phyloP scores from a whole-genome alignment of 2,888 invertebrate genomes.

The Sialis lutaria region DNA sequence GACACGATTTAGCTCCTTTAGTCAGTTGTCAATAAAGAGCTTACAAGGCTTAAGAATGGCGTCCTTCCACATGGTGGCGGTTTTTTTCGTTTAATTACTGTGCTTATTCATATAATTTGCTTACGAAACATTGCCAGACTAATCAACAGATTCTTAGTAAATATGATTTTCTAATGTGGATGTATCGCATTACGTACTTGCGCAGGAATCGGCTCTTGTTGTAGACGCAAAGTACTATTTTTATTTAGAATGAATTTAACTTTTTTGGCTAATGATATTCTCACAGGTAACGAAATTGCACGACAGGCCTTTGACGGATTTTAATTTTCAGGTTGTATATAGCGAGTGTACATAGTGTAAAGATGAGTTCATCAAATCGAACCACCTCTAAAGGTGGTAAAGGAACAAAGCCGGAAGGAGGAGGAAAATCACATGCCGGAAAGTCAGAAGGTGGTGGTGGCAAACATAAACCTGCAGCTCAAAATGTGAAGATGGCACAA shows the following conservation, averaged over 20 bases:
- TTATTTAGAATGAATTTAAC: neutral
- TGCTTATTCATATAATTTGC: neutral
- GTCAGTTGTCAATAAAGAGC: conserved; percentile 39
- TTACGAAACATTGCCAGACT: neutral
- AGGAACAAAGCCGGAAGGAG: conserved; percentile 13
- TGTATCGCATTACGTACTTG: neutral
- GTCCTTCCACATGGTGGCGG: conserved; percentile 50
- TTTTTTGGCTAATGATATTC: too few species aligned
- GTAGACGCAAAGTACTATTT: neutral
- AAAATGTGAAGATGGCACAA: conserved; percentile 11
- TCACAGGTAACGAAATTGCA: neutral
- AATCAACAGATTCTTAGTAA: neutral
- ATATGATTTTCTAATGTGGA: neutral
- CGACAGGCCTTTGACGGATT: conserved; percentile 5
- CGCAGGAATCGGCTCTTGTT: neutral
- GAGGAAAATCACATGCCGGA: conserved; percentile 21
- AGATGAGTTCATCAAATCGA: conserved; percentile 52
- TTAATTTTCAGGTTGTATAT: conserved; percentile 52
- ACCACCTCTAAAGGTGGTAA: conserved; percentile 47
- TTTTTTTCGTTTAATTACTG: conserved; percentile 12
- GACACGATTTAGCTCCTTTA: conserved; percentile 22
- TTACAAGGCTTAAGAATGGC: conserved; percentile 54
- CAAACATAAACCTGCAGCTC: conserved; percentile 8
- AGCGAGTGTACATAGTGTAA: conserved; percentile 65
- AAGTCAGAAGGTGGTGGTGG: conserved; percentile 22